phyloP scores from a whole-genome alignment of 2,888 invertebrate genomes.

The Charanyca ferruginea region DNA sequence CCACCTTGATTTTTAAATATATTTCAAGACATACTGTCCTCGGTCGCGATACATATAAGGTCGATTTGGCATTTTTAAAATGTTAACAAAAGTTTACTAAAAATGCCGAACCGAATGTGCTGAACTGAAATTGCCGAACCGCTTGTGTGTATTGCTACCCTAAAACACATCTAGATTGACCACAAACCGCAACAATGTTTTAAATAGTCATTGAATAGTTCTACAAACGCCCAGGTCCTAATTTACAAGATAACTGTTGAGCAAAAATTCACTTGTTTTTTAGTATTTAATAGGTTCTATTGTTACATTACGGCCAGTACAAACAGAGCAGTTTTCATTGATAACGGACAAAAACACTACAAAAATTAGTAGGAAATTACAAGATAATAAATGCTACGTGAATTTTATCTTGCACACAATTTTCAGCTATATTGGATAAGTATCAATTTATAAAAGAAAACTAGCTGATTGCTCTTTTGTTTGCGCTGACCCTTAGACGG shows the following conservation, averaged over 20 bases:
- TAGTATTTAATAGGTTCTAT: constrained; percentile 20
- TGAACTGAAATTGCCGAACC: too few species aligned
- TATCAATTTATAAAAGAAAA: background rate
- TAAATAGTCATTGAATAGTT: constrained; percentile 59
- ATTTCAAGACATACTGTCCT: background rate
- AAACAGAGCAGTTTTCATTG: background rate
- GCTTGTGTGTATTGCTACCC: too few species aligned
- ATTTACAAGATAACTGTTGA: constrained; percentile 73
- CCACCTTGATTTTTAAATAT: background rate
- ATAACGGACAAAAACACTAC: background rate
- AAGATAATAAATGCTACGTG: background rate
- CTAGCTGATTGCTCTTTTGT: background rate
- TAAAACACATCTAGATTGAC: constrained; percentile 29
- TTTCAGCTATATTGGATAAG: background rate
- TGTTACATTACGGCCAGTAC: constrained; percentile 6
- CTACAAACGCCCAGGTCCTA: constrained; percentile 77
- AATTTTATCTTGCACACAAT: background rate
- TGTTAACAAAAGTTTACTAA: too few species aligned
- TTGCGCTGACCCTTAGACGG: constrained; percentile 7
- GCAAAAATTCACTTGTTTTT: constrained; percentile 69
- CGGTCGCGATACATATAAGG: too few species aligned
- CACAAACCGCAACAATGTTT: constrained; percentile 37
- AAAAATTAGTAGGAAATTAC: background rate
- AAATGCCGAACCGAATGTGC: too few species aligned
- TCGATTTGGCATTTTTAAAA: too few species aligned